A percentile compares a stretch with the other conserved stretches of the same genome.
These are phyloP conservation scores for Thymelicus sylvestris DNA, from an alignment of 2,888 invertebrate species.

Conservation along the genomic window DNA sequence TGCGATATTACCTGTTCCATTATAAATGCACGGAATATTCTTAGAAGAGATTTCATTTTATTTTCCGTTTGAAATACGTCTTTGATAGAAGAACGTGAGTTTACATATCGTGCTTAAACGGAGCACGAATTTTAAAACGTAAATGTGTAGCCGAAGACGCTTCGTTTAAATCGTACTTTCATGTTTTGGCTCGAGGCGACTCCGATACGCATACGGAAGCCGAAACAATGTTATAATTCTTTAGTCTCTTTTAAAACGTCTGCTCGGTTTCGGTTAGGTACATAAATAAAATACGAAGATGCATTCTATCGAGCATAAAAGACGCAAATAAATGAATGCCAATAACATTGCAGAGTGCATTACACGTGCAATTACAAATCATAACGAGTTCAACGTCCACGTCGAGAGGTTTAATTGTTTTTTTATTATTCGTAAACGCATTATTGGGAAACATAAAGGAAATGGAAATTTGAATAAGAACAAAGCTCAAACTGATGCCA, in stretches of 20 bases:
- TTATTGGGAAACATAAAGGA: conserved; percentile 45
- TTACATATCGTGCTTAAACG: conserved; percentile 35
- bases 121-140: conserved; percentile 56
- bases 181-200: conserved; percentile 61
- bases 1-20: conserved; percentile 32
- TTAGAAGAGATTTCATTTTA: conserved; percentile 27
- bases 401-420: conserved; percentile 19
- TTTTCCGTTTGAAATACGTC: conserved; percentile 30
- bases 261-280: conserved; percentile 43
- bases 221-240: conserved; percentile 62
- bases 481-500: conserved; percentile 60
- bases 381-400: conserved; percentile 32
- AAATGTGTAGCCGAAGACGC: conserved; percentile 48
- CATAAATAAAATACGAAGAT: conserved; percentile 41
- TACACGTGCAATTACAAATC: conserved; percentile 33
- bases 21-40: conserved; percentile 36
- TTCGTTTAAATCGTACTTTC: conserved; percentile 60
- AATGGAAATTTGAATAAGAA: conserved; percentile 60
- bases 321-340: conserved; percentile 32
- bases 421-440: conserved; percentile 27
- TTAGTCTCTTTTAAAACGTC: conserved; percentile 52
- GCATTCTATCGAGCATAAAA: conserved; percentile 37
- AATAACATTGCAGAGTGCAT: conserved; percentile 31
- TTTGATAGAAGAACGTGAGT: conserved; percentile 34
- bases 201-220: conserved; percentile 64